phyloP scores from a whole-genome alignment of 2,113 vertebrate species.

The Sialia sialis region DNA sequence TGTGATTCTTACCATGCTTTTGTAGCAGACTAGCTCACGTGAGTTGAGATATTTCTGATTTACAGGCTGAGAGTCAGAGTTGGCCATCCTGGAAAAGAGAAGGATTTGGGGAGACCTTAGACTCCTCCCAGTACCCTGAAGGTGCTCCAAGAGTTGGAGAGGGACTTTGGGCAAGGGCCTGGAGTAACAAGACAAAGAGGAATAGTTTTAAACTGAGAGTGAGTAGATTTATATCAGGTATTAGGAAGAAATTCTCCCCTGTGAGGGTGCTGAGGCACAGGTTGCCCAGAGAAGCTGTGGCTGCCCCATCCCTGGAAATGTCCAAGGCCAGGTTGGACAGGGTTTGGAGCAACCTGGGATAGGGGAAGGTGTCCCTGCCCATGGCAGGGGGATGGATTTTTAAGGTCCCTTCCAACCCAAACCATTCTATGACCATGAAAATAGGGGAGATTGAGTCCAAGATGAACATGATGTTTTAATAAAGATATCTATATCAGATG shows the following conservation, averaged over 20 bases:
- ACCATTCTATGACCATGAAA: neutral
- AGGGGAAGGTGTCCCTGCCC: neutral
- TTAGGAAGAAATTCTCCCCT: neutral
- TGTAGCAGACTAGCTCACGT: neutral
- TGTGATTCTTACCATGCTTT: neutral
- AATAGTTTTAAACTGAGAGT: neutral
- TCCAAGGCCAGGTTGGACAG: rapidly evolving
- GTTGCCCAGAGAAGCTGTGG: rapidly evolving
- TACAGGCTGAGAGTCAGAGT: neutral
- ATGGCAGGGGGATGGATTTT: neutral
- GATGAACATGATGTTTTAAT: neutral
- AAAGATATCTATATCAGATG: neutral
- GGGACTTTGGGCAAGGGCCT: too few species aligned
- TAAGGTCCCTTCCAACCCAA: neutral
- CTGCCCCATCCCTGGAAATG: neutral
- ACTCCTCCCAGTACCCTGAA: too few species aligned
- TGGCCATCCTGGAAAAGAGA: neutral
- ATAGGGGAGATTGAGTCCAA: neutral
- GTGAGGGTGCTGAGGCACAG: neutral
- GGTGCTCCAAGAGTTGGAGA: too few species aligned
- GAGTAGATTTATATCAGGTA: neutral
- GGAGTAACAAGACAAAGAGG: neutral
- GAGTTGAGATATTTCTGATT: neutral
- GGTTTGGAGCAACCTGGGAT: neutral
- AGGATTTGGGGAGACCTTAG: neutral